These are phyloP conservation scores for Platerodrilus igneus DNA, from an alignment of 2,888 invertebrate species.

Conservation along the genomic window DNA sequence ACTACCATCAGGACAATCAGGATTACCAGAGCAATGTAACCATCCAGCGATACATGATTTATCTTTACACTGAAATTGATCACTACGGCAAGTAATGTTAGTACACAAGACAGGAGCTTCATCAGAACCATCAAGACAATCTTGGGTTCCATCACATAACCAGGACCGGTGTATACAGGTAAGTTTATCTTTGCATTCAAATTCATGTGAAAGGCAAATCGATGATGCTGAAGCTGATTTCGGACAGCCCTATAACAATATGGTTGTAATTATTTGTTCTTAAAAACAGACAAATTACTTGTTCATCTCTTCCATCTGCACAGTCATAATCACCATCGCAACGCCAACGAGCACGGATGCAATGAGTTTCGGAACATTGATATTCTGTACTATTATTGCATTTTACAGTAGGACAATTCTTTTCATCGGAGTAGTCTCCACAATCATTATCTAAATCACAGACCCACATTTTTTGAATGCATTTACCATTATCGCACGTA, in stretches of 20 bases:
- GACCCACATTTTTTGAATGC: constrained; percentile 81
- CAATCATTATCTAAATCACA: constrained; percentile 87
- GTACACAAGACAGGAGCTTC: constrained; percentile 64
- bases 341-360: constrained; percentile 74
- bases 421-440: constrained; percentile 79
- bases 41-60: constrained; percentile 75
- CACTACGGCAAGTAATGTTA: constrained; percentile 73
- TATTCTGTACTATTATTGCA: constrained; percentile 70
- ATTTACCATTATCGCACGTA: constrained; percentile 85
- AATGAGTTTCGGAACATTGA: constrained; percentile 68
- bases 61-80: constrained; percentile 84
- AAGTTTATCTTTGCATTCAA: constrained; percentile 73
- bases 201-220: constrained; percentile 68
- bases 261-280: too few species aligned
- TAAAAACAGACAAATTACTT: constrained; percentile 45
- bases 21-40: constrained; percentile 74
- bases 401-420: constrained; percentile 64
- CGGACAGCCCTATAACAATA: constrained; percentile 56
- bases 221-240: constrained; percentile 51
- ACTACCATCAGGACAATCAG: constrained; percentile 79
- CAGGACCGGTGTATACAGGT: constrained; percentile 77
- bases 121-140: constrained; percentile 79
- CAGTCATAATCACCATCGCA: constrained; percentile 90
- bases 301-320: constrained; percentile 76
- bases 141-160: constrained; percentile 80